These are phyloP conservation scores for Echiichthys vipera DNA, from an alignment of 2,797 vertebrate genomes.

Conservation along the genomic window DNA sequence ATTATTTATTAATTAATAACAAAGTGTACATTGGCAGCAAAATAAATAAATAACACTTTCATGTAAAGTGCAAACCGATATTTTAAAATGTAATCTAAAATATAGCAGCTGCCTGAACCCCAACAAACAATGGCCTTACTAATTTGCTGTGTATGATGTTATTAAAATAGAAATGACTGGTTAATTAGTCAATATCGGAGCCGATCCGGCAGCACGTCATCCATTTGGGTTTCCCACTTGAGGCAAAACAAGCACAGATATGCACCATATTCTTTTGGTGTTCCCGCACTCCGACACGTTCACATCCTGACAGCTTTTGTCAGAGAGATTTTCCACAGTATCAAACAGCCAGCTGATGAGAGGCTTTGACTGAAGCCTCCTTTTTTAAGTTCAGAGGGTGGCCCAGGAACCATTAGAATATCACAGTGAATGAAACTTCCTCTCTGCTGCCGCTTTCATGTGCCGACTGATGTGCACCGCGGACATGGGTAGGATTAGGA, in stretches of 20 bases:
- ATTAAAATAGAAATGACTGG: too few relatives aligned
- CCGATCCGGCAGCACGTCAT: too few relatives aligned
- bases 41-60: too few relatives aligned
- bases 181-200: too few relatives aligned
- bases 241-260: slow-evolving; percentile 7
- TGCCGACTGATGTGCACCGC: slow-evolving; percentile 47
- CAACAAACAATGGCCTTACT: too few relatives aligned
- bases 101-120: too few relatives aligned
- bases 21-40: too few relatives aligned
- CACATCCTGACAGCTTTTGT: slow-evolving; percentile 51
- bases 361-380: slow-evolving; percentile 24
- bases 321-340: slow-evolving; percentile 23
- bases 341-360: slow-evolving; percentile 57
- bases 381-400: slow-evolving; percentile 59
- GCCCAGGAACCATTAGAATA: slow-evolving; percentile 74
- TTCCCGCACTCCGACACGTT: neutral
- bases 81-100: too few relatives aligned
- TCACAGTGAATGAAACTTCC: slow-evolving; percentile 54
- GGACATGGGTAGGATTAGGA: slow-evolving; percentile 10
- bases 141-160: too few relatives aligned
- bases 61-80: too few relatives aligned
- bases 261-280: neutral
- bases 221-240: slow-evolving; percentile 37
- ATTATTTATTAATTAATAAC: too few relatives aligned
- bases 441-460: slow-evolving; percentile 56